Base-by-base conservation (phyloP, 2,888 invertebrate genomes). In the Horisme vitalbata region DNA sequence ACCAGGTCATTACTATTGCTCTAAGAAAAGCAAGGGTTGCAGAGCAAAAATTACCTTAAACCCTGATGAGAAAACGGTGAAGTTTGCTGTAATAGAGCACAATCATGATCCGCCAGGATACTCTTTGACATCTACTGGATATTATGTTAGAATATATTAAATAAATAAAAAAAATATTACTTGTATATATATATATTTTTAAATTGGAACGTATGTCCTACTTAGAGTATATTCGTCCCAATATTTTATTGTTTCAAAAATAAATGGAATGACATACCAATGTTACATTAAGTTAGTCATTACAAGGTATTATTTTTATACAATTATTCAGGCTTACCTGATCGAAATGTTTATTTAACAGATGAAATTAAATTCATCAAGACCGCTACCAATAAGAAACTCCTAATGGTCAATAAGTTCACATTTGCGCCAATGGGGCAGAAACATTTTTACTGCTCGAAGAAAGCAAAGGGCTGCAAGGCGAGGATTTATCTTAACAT, bases 1-100 rank as follows among this genome's bases (percentile, higher is more conserved):
- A 36, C 8, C 47, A 39, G n/a, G 53, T 0, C 52, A 55, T n/a
- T 70, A 61, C 64, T 70, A 67, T 14, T 71, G 69, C 27, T 68
- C 69, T 0, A 58, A 57, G 32, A 59, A 48, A 24, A 30, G 26
- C n/a, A 47, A 38, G 1, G 62, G 61, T 0, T 72, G 72, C 27
- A 63, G 48, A 39, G 70, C 71, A 0, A 64, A 47, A 28, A 46
- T 68, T 0, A 53, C 37, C 5, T 32, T 63, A 27, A 35, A 53
- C 14, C 14, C 4, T 7, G 31, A 31, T 6, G 9, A 18, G 15
- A 31, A 9, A 8, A n/a, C 8, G 6, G 31, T 31, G n/a, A 31
- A 34, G 18, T 31, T 15, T 18, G 31, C 31, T 9, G 18, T 13
- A 18, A 10, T 2, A 5, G 18, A 15, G 0, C 31, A 31, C 10